phyloP scores from a whole-genome alignment of 2,797 vertebrate genomes.

The Hylomyscus alleni region DNA sequence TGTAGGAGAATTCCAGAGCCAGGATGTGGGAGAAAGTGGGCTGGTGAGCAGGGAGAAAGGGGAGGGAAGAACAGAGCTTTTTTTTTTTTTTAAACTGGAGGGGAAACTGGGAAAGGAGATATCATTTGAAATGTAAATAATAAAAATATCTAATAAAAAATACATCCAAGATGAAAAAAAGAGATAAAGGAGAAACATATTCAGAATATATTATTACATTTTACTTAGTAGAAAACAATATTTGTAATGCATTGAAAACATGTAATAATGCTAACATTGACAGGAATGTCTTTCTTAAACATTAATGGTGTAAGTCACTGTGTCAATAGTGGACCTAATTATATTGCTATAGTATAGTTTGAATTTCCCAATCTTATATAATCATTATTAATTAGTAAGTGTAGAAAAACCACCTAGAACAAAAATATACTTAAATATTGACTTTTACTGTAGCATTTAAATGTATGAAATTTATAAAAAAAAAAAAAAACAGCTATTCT shows the following conservation, averaged over 20 bases:
- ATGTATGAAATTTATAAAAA: not conserved
- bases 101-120: too few species aligned
- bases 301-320: conserved; percentile 34
- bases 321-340: conserved; percentile 24
- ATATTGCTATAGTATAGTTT: not conserved
- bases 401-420: not conserved
- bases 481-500: not conserved
- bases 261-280: conserved; percentile 16
- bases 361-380: conserved; percentile 7
- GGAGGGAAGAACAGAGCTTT: too few species aligned
- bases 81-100: too few species aligned
- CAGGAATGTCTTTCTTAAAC: conserved; percentile 32
- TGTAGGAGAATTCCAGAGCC: too few species aligned
- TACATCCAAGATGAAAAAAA: not conserved
- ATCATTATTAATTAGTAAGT: not conserved
- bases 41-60: too few species aligned
- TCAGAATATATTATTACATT: not conserved
- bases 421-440: not conserved
- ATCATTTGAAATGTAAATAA: too few species aligned
- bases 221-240: conserved; percentile 34
- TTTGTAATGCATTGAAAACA: not conserved
- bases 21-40: too few species aligned
- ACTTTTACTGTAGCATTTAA: not conserved
- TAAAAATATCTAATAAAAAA: too few species aligned
- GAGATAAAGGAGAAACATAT: not conserved